phyloP scores from a whole-genome alignment of 1,140 invertebrate genomes.

The Polyergus mexicanus region DNA sequence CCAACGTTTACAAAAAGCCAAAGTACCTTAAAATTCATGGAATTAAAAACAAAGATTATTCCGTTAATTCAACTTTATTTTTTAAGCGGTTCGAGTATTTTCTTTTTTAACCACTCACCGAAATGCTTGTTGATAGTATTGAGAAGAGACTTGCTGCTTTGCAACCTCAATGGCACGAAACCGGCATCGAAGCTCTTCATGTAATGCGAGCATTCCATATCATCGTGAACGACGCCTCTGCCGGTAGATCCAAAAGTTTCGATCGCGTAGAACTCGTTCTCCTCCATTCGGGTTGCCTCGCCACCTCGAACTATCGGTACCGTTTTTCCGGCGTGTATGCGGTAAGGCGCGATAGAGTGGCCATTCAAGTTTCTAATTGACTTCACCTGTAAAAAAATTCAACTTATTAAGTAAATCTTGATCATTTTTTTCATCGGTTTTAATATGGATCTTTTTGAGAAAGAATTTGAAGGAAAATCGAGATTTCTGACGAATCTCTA shows the following conservation, averaged over 20 bases:
- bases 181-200: slow-evolving; percentile 99
- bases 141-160: slow-evolving; percentile 96
- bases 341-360: slow-evolving; percentile 98
- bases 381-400: slow-evolving; percentile 89
- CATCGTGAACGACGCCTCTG: slow-evolving; percentile 98
- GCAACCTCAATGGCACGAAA: slow-evolving; percentile 95
- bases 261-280: slow-evolving; percentile 99
- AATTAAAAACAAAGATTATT: neutral
- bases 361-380: slow-evolving; percentile 99
- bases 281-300: slow-evolving; percentile 99
- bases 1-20: slow-evolving; percentile 99
- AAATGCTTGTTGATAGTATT: slow-evolving; percentile 99
- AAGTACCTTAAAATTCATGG: slow-evolving; percentile 89
- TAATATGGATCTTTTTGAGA: neutral
- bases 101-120: slow-evolving; percentile 80
- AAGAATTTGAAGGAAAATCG: neutral
- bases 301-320: slow-evolving; percentile 99
- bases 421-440: neutral
- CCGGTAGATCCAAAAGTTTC: slow-evolving; percentile 99
- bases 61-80: neutral
- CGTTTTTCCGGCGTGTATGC: slow-evolving; percentile 99
- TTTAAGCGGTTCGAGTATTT: neutral
- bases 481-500: too few species aligned
- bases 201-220: slow-evolving; percentile 99
- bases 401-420: neutral